These are phyloP conservation scores for Gallinago stenura DNA, from an alignment of 2,797 vertebrate species.

Conservation along the genomic window DNA sequence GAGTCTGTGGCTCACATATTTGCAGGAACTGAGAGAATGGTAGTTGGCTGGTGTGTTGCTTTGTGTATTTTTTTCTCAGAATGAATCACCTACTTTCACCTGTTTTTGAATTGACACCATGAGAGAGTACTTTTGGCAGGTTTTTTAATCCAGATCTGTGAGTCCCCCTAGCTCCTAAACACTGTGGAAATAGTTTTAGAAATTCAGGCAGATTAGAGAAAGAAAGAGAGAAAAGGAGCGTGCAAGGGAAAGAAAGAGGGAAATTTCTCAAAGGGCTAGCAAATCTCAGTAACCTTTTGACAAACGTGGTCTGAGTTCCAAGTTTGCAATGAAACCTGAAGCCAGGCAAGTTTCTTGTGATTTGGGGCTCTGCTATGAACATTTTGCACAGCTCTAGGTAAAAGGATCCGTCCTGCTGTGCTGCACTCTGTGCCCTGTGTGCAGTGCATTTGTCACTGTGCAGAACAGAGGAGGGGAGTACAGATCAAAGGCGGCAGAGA, in stretches of 20 bases:
- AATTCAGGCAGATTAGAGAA: slow-evolving; percentile 48
- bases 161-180: slow-evolving; percentile 36
- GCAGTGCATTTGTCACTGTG: slow-evolving; percentile 26
- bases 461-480: slow-evolving; percentile 46
- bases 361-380: slow-evolving; percentile 71
- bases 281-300: slow-evolving; percentile 58
- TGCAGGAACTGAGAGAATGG: background rate
- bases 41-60: background rate
- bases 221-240: background rate
- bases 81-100: slow-evolving; percentile 6
- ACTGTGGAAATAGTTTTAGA: slow-evolving; percentile 62
- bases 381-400: slow-evolving; percentile 65
- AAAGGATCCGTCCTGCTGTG: slow-evolving; percentile 72
- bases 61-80: background rate
- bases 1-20: background rate
- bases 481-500: slow-evolving; percentile 1
- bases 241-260: slow-evolving; percentile 17
- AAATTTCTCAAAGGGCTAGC: slow-evolving; percentile 49
- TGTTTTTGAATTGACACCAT: slow-evolving; percentile 43
- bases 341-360: slow-evolving; percentile 62
- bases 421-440: slow-evolving; percentile 55
- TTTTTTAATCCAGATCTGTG: slow-evolving; percentile 34
- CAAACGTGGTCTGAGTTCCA: slow-evolving; percentile 60
- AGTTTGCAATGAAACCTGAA: slow-evolving; percentile 55
- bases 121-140: slow-evolving; percentile 36